phyloP scores from a whole-genome alignment of 2,888 invertebrate genomes.

The Automeris io region DNA sequence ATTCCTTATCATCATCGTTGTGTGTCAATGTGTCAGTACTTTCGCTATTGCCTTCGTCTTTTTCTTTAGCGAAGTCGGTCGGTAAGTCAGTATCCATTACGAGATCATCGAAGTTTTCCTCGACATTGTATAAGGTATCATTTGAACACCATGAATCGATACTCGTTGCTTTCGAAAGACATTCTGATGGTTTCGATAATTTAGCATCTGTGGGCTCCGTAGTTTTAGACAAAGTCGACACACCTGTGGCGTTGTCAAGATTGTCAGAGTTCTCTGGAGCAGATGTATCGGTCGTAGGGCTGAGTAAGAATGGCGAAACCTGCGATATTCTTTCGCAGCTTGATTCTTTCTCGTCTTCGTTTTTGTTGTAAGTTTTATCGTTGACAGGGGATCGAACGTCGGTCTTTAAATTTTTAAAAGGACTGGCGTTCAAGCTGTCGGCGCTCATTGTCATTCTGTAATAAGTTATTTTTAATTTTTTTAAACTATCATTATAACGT shows the following conservation, averaged over 20 bases:
- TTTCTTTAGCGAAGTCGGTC: slow-evolving; percentile 31
- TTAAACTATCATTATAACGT: background rate
- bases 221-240: slow-evolving; percentile 68
- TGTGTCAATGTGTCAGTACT: slow-evolving; percentile 61
- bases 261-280: slow-evolving; percentile 47
- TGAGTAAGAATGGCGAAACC: slow-evolving; percentile 62
- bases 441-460: slow-evolving; percentile 67
- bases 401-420: slow-evolving; percentile 32
- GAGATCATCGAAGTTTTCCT: slow-evolving; percentile 74
- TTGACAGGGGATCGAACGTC: slow-evolving; percentile 41
- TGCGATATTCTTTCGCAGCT: slow-evolving; percentile 58
- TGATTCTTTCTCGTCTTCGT: slow-evolving; percentile 50
- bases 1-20: slow-evolving; percentile 55
- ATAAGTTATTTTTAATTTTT: slow-evolving; percentile 10
- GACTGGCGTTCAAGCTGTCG: slow-evolving; percentile 67
- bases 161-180: slow-evolving; percentile 75
- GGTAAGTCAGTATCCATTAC: slow-evolving; percentile 55
- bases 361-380: slow-evolving; percentile 53
- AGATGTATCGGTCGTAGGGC: slow-evolving; percentile 59
- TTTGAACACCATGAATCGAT: slow-evolving; percentile 81
- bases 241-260: slow-evolving; percentile 49
- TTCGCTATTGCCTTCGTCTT: slow-evolving; percentile 48
- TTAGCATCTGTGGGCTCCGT: slow-evolving; percentile 68
- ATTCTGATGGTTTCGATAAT: slow-evolving; percentile 64
- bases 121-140: slow-evolving; percentile 79